Percentiles rank a stretch among this genome's conserved stretches.
phyloP scores from a whole-genome alignment of 2,797 vertebrate genomes.

The Benthosema pterotum region DNA sequence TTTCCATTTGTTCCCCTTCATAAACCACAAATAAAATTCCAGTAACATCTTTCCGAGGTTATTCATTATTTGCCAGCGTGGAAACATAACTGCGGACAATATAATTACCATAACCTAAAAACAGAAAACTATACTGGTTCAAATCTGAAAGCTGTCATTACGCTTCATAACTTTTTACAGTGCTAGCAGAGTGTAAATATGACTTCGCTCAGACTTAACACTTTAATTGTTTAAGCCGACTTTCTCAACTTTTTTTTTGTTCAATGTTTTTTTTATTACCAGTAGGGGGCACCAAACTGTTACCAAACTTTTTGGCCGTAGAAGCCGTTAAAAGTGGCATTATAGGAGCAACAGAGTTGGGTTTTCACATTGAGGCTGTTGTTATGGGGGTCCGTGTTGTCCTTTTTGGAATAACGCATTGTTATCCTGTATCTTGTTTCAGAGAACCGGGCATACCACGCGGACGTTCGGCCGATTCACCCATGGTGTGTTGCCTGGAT shows the following conservation, averaged over 20 bases:
- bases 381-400: slow-evolving; percentile 31
- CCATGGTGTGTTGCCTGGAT: slow-evolving; percentile 95
- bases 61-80: too few species aligned
- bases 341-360: not conserved
- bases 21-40: too few species aligned
- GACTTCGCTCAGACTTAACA: slow-evolving; percentile 4
- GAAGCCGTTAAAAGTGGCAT: slow-evolving; percentile 6
- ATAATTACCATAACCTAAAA: not conserved
- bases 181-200: not conserved
- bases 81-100: too few species aligned
- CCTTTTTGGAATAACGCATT: slow-evolving; percentile 65
- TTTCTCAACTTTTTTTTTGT: too few species aligned
- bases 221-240: too few species aligned
- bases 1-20: too few species aligned
- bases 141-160: not conserved
- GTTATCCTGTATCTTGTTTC: slow-evolving; percentile 75
- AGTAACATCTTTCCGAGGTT: too few species aligned
- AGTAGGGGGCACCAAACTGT: too few species aligned
- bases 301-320: too few species aligned
- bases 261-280: too few species aligned
- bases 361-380: slow-evolving; percentile 15
- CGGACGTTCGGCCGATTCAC: slow-evolving; percentile 96
- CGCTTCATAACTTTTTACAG: not conserved
- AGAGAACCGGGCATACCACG: slow-evolving; percentile 95
- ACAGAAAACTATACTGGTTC: not conserved